These are phyloP conservation scores for Tetramorium simillimum DNA, from an alignment of 1,140 invertebrate species.

Conservation along the genomic window DNA sequence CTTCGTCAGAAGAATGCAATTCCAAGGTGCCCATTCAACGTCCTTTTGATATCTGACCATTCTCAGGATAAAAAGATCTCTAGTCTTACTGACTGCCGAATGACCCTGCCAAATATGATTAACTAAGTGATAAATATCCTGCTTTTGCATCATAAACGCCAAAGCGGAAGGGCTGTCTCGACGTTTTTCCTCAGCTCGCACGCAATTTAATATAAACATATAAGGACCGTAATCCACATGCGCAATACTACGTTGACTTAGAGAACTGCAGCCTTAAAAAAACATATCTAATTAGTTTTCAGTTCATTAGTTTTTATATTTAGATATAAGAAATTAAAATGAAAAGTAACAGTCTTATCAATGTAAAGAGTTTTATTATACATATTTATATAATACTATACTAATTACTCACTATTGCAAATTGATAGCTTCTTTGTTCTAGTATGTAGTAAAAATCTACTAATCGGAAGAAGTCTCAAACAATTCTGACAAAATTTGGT, in stretches of 20 bases:
- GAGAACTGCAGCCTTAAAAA: conserved; percentile 76
- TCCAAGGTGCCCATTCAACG: conserved; percentile 90
- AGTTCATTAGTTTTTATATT: not conserved
- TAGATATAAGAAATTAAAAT: not conserved
- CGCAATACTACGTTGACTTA: conserved; percentile 71
- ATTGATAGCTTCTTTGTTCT: conserved; percentile 76
- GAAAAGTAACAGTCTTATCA: not conserved
- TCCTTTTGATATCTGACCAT: conserved; percentile 87
- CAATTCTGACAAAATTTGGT: conserved; percentile 75
- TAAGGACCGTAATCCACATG: conserved; percentile 85
- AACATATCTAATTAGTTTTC: not conserved
- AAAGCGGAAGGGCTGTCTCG: conserved; percentile 86
- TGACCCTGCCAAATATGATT: conserved; percentile 89
- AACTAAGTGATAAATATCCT: conserved; percentile 88
- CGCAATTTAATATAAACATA: conserved; percentile 87
- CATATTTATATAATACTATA: not conserved
- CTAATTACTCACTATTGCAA: conserved; percentile 73
- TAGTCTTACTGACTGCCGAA: conserved; percentile 88
- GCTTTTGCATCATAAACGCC: conserved; percentile 87
- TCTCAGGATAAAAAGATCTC: conserved; percentile 86
- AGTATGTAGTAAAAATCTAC: conserved; percentile 74
- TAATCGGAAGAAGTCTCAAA: conserved; percentile 69
- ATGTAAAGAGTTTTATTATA: not conserved
- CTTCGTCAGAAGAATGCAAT: conserved; percentile 89
- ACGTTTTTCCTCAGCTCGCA: conserved; percentile 87